Conservation (phyloP, 2,113 vertebrate species). For the Mastomys coucha region DNA sequence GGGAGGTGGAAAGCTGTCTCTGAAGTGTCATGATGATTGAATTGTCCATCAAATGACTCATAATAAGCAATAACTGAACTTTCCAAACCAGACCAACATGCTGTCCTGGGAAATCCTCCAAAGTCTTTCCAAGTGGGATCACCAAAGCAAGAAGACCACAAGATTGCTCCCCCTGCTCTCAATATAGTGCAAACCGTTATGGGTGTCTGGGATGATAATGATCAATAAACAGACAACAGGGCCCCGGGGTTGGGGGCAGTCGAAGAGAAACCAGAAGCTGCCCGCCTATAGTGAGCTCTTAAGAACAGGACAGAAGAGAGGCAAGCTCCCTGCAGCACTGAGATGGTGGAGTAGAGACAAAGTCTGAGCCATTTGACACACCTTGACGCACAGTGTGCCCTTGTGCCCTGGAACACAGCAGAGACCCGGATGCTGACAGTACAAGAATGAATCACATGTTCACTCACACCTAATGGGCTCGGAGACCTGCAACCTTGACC, state of each 20-base stretch:
- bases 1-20: neutral
- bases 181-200: neutral
- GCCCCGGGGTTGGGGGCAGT: neutral
- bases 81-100: neutral
- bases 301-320: neutral
- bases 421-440: neutral
- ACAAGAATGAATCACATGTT: neutral
- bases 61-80: constrained; percentile 22
- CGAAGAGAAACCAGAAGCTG: neutral
- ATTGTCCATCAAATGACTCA: constrained; percentile 24
- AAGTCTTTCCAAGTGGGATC: neutral
- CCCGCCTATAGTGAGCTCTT: neutral
- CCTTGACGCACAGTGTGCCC: neutral
- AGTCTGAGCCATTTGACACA: neutral
- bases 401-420: neutral
- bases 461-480: neutral
- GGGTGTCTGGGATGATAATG: neutral
- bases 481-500: neutral
- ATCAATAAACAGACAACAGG: neutral
- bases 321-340: neutral
- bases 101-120: neutral
- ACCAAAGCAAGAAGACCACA: neutral
- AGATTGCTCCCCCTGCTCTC: neutral
- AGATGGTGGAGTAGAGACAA: neutral
- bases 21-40: neutral